These are phyloP conservation scores for Microplitis deprimator DNA, from an alignment of 2,888 invertebrate species.

Conservation along the genomic window DNA sequence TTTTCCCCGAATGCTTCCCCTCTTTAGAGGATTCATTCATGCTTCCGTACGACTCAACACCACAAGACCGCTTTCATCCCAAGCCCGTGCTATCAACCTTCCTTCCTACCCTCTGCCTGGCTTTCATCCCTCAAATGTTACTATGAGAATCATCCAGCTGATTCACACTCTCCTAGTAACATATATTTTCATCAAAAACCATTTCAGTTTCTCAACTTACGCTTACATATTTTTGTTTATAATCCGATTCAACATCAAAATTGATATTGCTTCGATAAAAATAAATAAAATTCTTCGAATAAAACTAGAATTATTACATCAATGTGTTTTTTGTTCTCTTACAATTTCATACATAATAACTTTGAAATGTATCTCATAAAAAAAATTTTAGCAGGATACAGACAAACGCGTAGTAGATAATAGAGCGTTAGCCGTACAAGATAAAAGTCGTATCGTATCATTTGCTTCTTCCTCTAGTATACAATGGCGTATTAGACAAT, in stretches of 20 bases:
- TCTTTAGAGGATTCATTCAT: conserved; percentile 65
- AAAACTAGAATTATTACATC: background rate
- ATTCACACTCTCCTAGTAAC: conserved; percentile 9
- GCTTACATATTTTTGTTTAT: background rate
- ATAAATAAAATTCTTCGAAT: background rate
- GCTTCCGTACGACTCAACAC: conserved; percentile 53
- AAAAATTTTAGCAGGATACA: conserved; percentile 61
- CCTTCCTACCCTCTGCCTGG: conserved; percentile 43
- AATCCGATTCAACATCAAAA: background rate
- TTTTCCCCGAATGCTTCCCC: conserved; percentile 56
- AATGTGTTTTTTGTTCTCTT: background rate
- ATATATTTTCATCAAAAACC: background rate
- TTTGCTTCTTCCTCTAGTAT: conserved; percentile 27
- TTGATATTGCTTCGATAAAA: background rate
- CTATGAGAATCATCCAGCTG: conserved; percentile 29
- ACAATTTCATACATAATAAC: background rate
- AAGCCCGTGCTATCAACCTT: conserved; percentile 40
- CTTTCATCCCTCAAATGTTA: conserved; percentile 12
- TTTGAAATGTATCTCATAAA: conserved; percentile 57
- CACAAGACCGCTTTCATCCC: conserved; percentile 37
- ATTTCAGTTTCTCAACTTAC: background rate
- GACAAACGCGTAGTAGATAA: conserved; percentile 59
- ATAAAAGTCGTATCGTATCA: conserved; percentile 42
- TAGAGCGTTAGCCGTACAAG: conserved; percentile 42
- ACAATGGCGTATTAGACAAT: conserved; percentile 6